These are phyloP conservation scores for Cryptus armator DNA, from an alignment of 2,888 invertebrate genomes.

Conservation along the genomic window DNA sequence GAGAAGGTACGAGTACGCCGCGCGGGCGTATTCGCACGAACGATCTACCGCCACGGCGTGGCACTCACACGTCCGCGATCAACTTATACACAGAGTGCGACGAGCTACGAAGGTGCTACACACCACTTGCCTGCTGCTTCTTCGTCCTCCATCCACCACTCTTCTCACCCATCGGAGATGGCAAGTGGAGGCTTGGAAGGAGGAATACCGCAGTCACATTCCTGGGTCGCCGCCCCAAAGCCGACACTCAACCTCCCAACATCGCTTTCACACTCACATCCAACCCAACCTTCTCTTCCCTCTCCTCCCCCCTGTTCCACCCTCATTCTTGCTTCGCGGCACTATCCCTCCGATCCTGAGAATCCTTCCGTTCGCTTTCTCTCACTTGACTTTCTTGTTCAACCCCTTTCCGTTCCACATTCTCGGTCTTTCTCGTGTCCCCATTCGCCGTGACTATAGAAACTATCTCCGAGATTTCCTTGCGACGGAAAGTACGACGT, in stretches of 20 bases:
- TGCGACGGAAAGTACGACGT: slow-evolving; percentile 14
- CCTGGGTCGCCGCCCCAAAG: slow-evolving; percentile 55
- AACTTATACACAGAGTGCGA: neutral
- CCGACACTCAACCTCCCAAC: slow-evolving; percentile 43
- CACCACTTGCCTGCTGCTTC: slow-evolving; percentile 13
- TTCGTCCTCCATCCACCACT: slow-evolving; percentile 7
- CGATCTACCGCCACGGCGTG: neutral
- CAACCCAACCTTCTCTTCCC: slow-evolving; percentile 7
- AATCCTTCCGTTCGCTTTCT: slow-evolving; percentile 25
- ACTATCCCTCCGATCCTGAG: slow-evolving; percentile 15
- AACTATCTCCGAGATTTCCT: slow-evolving; percentile 42
- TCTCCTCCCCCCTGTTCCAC: slow-evolving; percentile 10
- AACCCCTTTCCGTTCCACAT: slow-evolving; percentile 10
- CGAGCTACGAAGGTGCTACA: slow-evolving; percentile 20
- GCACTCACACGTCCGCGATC: slow-evolving; percentile 14
- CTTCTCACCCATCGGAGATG: slow-evolving; percentile 48
- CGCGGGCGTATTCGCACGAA: slow-evolving; percentile 3
- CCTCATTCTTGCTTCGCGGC: slow-evolving; percentile 29
- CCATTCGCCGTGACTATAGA: neutral
- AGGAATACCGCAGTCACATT: slow-evolving; percentile 70
- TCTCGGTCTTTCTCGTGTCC: neutral
- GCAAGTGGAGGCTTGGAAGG: slow-evolving; percentile 59
- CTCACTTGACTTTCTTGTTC: neutral
- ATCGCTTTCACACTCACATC: slow-evolving; percentile 16
- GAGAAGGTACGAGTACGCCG: neutral